Evolutionary conservation across 2,888 invertebrate species (phyloP).

Genomic region (Trissonchulus sp.): DNA sequence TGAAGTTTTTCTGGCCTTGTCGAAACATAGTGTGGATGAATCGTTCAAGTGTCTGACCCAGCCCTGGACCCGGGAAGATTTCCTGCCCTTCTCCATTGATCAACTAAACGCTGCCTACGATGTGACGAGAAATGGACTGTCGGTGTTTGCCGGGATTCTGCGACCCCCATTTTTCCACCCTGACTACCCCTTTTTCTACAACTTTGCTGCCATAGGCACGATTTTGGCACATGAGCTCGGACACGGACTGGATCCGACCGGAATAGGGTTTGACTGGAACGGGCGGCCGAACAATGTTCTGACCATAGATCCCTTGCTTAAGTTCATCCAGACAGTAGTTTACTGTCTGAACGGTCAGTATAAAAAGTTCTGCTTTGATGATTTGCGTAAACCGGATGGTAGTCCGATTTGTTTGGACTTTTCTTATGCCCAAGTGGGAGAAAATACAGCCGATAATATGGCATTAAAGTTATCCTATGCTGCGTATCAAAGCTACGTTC

Average conservation of each 20-base stretch:
- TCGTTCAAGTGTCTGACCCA: not conserved
- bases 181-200: not conserved
- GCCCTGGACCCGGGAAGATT: not conserved
- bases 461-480: not conserved
- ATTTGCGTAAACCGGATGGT: not conserved
- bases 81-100: not conserved
- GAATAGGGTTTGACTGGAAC: not conserved
- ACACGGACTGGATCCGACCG: not conserved
- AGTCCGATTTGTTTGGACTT: not conserved
- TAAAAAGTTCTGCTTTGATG: not conserved
- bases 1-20: not conserved
- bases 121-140: not conserved
- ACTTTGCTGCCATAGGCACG: not conserved
- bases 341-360: not conserved
- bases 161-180: not conserved
- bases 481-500: not conserved
- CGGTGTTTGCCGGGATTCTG: not conserved
- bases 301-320: not conserved
- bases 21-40: too few relatives aligned
- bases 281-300: not conserved
- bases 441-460: not conserved
- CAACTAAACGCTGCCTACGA: not conserved
- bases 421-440: not conserved
- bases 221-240: not conserved
- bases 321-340: not conserved